Conservation (phyloP, 1,140 invertebrate species). For the Rhopalosiphum maidis region DNA sequence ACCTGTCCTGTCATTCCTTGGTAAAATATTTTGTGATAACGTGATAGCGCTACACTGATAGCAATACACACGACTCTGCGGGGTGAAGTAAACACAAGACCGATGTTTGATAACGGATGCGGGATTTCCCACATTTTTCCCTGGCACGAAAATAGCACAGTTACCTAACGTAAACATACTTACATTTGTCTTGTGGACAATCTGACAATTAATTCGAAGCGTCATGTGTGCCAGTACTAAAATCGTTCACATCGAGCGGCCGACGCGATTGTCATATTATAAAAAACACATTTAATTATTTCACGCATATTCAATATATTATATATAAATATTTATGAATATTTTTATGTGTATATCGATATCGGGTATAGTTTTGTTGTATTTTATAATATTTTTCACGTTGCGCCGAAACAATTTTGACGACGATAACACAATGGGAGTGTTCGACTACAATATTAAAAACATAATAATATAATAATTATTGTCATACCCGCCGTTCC, state of each 20-base stretch:
- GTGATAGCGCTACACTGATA: background rate
- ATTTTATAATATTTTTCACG: slow-evolving; percentile 1
- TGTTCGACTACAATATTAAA: background rate
- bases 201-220: background rate
- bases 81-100: background rate
- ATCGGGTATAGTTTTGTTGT: background rate
- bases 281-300: background rate
- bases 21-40: background rate
- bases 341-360: background rate
- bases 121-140: slow-evolving; percentile 14
- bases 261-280: background rate
- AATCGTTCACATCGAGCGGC: background rate
- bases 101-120: background rate
- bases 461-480: background rate
- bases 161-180: background rate
- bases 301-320: background rate
- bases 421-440: background rate
- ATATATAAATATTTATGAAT: background rate
- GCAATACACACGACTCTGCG: too few species aligned
- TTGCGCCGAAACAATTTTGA: background rate
- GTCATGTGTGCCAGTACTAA: background rate
- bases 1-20: too few species aligned
- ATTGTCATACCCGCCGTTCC: background rate
- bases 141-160: background rate
- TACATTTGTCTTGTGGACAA: background rate